Conservation (phyloP, 2,888 invertebrate genomes). For the Drosophila paramelanica region DNA sequence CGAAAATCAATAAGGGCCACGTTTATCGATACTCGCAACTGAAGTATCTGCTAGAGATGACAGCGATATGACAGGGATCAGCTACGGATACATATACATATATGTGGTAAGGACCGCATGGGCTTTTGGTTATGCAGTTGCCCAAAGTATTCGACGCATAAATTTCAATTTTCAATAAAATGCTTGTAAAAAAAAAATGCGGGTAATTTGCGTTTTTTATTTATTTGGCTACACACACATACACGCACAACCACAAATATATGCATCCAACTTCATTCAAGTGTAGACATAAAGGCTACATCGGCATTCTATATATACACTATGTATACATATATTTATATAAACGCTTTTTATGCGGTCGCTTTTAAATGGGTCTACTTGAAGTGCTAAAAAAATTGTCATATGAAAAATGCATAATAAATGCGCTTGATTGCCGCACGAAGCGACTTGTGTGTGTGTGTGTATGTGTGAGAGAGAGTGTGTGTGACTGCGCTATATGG, state of each 20-base stretch:
- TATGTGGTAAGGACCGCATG: conserved; percentile 7
- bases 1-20: conserved; percentile 54
- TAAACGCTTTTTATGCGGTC: conserved; percentile 69
- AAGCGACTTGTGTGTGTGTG: conserved; percentile 13
- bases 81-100: conserved; percentile 30
- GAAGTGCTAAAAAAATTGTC: conserved; percentile 63
- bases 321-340: conserved; percentile 11
- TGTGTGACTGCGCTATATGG: conserved; percentile 19
- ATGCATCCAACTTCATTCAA: conserved; percentile 50
- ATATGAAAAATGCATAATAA: conserved; percentile 80
- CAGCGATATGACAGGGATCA: conserved; percentile 78
- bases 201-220: conserved; percentile 75
- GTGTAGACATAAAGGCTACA: conserved; percentile 56
- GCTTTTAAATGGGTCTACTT: conserved; percentile 75
- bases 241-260: conserved; percentile 20
- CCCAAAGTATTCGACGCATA: conserved; percentile 51
- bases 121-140: conserved; percentile 30
- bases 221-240: conserved; percentile 23
- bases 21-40: conserved; percentile 60
- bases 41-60: conserved; percentile 65
- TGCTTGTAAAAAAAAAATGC: conserved; percentile 70
- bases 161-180: conserved; percentile 77
- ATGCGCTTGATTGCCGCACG: conserved; percentile 68
- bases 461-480: background rate
- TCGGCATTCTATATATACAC: conserved; percentile 22